Conservation (phyloP, 1,140 invertebrate species). For the Drosophila guanche region DNA sequence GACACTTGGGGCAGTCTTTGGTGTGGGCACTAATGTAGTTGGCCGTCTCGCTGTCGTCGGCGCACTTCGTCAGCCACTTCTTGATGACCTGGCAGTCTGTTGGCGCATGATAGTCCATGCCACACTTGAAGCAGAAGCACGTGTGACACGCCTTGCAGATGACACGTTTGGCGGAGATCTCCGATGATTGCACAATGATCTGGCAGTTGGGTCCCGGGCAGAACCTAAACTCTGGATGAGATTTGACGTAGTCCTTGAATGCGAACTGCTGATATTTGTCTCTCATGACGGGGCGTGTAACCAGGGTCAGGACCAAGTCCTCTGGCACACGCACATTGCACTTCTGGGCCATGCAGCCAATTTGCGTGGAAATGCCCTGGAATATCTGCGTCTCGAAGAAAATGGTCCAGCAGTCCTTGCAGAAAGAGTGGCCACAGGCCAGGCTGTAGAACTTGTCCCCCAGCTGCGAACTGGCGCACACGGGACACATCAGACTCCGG, state of each 20-base stretch:
- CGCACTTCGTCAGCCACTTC: constrained; percentile 99
- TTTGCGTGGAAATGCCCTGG: constrained; percentile 90
- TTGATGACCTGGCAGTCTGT: constrained; percentile 98
- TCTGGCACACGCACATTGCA: constrained; percentile 96
- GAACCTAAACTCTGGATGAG: constrained; percentile 94
- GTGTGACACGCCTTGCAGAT: constrained; percentile 85
- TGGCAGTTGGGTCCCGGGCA: constrained; percentile 99
- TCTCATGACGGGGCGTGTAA: constrained; percentile 90
- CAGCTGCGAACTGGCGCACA: constrained; percentile 86
- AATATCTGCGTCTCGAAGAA: constrained; percentile 98
- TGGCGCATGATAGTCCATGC: constrained; percentile 98
- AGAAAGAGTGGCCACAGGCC: constrained; percentile 96
- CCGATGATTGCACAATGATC: constrained; percentile 83
- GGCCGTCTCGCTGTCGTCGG: constrained; percentile 99
- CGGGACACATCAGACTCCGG: constrained; percentile 84
- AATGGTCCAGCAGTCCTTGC: constrained; percentile 96
- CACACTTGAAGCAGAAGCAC: constrained; percentile 92
- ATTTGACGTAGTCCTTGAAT: constrained; percentile 98
- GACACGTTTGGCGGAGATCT: constrained; percentile 80
- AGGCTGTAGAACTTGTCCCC: constrained; percentile 90
- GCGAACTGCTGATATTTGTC: constrained; percentile 98
- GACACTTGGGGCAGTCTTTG: constrained; percentile 99
- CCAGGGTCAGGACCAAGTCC: constrained; percentile 95
- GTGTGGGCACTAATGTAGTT: constrained; percentile 99
- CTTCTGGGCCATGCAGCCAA: constrained; percentile 97